Base-by-base conservation (phyloP, 2,113 vertebrate species). In the Eonycteris spelaea region DNA sequence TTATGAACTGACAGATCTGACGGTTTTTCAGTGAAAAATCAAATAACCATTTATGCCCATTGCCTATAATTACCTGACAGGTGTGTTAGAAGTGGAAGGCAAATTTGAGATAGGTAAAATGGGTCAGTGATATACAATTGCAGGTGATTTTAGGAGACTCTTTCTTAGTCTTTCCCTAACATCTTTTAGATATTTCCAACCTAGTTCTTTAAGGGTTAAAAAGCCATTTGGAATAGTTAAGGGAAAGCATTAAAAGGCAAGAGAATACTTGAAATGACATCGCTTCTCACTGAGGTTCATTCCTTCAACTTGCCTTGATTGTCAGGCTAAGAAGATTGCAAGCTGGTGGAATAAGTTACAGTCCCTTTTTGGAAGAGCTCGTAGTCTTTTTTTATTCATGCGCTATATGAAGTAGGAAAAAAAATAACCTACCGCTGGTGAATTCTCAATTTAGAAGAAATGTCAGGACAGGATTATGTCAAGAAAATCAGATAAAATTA, bases 381-480 rank as follows among this genome's bases (percentile, higher is more conserved):
- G 21, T 16, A 15, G 2, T 30, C 43, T 84, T 86, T 86, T 86
- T 16, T 73, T 5, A 86, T 38, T 95, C 43, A 80, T 55, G 67
- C 21, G 5, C n/a, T 71, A 16, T n/a, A 33, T 78, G 48, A 51
- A 10, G 38, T 21, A 16, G 19, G 21, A 18, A 26, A 13, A 63
- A 61, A 63, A 74, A 14, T 24, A 38, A 33, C 11, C 7, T 75
- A 65, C 40, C 12, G 33, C 28, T 13, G 12, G n/a, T 1, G 35
- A 84, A 87, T 59, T 71, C 48, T 86, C 48, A 90, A 59, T 91
- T 85, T 92, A 77, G 61, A 89, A 96, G 70, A 75, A 11, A 79
- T 61, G 3, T 57, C 3, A 86, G 8, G 16, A 11, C 51, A 94
- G 2, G 7, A 61, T 71, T 91, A 78, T 43, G 45, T 35, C 30